Evolutionary conservation across 2,113 vertebrate species (phyloP), one percentile per base, ranked within the genome.

Genomic region (Sorex fumeus): DNA sequence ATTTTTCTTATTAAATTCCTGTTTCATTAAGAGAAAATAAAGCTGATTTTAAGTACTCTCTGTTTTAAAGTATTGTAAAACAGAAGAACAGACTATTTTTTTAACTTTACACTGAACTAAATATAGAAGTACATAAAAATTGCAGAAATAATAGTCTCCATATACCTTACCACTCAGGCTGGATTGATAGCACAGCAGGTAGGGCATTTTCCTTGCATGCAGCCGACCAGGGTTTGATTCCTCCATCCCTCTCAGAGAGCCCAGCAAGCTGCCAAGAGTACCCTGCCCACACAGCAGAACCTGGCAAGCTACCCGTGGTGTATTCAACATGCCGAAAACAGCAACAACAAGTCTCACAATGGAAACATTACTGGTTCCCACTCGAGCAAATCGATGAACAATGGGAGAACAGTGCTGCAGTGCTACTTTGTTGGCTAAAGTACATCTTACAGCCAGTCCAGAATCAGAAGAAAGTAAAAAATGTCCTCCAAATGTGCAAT

Each of bases 11-110:
- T 78, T 75, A 77, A 82, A 74, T 43, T 69, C n/a, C 62, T 5
- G 19, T 88, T 91, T 81, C 30, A 36, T 0, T 80, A 50, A 45
- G 21, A 50, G 32, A 84, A 57, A 90, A 76, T 50, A 43, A 84
- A 77, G 12, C 50, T 76, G 62, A 2, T 81, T 40, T 71, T 36
- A 36, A 66, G 15, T 23, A 72, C 60, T 62, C 78, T 88, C 15
- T 62, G n/a, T 66, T 70, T 86, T 45, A 90, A 79, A 30, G 32
- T 19, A 32, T 67, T 74, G 6, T 82, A 82, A 71, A 86, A 87
- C 32, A 79, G 50, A 77, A 36, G 36, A 72, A 18, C 34, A 67
- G 45, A 80, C 34, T 9, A 71, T 66, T 50, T n/a, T n/a, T n/a
- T 45, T 28, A 45, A 13, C 32, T 83, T 75, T 57, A 66, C 43